Conservation (phyloP, 1,140 invertebrate species). For the Drosophila pseudoananassae region DNA sequence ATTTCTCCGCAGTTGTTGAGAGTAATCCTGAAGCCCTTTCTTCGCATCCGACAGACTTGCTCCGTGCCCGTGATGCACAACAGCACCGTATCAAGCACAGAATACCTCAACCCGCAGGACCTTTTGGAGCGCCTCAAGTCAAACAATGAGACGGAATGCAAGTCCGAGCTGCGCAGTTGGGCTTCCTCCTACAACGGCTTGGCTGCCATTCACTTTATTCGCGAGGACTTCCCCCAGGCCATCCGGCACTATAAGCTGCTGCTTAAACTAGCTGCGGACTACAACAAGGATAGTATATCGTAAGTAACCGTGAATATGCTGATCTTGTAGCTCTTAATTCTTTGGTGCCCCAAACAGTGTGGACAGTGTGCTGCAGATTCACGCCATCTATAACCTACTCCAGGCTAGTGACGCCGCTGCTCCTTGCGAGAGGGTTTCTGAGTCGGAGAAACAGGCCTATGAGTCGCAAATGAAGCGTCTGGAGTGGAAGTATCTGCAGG, state of each 20-base stretch:
- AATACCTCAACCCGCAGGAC: conserved; percentile 86
- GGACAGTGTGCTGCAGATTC: conserved; percentile 86
- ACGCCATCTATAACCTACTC: conserved; percentile 88
- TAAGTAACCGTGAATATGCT: conserved; percentile 6
- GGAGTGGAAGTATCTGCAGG: conserved; percentile 86
- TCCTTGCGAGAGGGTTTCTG: neutral
- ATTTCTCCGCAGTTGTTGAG: conserved; percentile 53
- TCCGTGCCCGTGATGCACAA: conserved; percentile 87
- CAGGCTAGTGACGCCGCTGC: conserved; percentile 45
- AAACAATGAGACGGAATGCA: conserved; percentile 87
- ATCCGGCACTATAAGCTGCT: conserved; percentile 87
- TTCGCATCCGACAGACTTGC: conserved; percentile 89
- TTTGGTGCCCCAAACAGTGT: conserved; percentile 58
- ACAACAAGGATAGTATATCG: conserved; percentile 61
- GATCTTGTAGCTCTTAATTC: neutral
- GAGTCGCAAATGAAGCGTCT: conserved; percentile 78
- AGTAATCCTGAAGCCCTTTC: conserved; percentile 87
- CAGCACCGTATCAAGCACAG: conserved; percentile 43
- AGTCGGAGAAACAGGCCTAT: conserved; percentile 22
- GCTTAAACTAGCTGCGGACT: conserved; percentile 65
- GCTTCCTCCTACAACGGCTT: conserved; percentile 88
- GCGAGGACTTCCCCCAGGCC: conserved; percentile 85
- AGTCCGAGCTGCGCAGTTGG: conserved; percentile 87
- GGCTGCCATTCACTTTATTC: conserved; percentile 88
- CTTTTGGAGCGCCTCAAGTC: conserved; percentile 88